Percentiles rank a stretch among this genome's conserved stretches.
Evolutionary conservation across 2,888 invertebrate species (phyloP).

Genomic region (Strigamia maritima): DNA sequence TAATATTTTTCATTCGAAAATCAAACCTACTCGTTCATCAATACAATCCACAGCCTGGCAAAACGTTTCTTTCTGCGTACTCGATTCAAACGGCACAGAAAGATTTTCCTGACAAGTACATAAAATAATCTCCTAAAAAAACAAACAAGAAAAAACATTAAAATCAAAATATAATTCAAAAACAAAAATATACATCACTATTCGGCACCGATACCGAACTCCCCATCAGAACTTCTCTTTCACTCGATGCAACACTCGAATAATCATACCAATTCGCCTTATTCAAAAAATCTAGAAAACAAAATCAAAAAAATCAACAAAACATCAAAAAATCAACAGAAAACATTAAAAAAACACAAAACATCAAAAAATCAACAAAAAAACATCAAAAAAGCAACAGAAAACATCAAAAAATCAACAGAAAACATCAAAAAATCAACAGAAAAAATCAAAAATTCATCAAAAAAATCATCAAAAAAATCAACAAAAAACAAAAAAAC

Average conservation of each 20-base stretch:
- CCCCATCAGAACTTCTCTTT: not conserved
- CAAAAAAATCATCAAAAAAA: too few relatives aligned
- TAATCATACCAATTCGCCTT: not conserved
- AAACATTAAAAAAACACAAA: not conserved
- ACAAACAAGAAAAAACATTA: too few relatives aligned
- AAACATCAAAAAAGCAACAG: not conserved
- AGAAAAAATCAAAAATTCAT: not conserved
- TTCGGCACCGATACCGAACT: not conserved
- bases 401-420: too few relatives aligned
- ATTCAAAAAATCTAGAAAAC: not conserved
- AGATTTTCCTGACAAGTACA: conserved; percentile 35
- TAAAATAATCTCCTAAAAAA: conserved; percentile 9
- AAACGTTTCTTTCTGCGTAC: conserved; percentile 9
- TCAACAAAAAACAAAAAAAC: not conserved
- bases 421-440: too few relatives aligned
- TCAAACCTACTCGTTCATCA: conserved; percentile 40
- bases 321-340: not conserved
- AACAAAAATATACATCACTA: not conserved
- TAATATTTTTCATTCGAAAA: too few relatives aligned
- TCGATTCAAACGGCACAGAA: not conserved
- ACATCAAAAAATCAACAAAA: too few relatives aligned
- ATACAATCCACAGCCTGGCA: conserved; percentile 42
- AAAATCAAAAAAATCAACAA: too few relatives aligned
- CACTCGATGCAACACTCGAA: not conserved
- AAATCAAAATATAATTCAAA: not conserved